These are phyloP conservation scores for Aurelia aurita DNA, from an alignment of 30 jellyfish, hydroid and myxozoan species.

Conservation along the genomic window DNA sequence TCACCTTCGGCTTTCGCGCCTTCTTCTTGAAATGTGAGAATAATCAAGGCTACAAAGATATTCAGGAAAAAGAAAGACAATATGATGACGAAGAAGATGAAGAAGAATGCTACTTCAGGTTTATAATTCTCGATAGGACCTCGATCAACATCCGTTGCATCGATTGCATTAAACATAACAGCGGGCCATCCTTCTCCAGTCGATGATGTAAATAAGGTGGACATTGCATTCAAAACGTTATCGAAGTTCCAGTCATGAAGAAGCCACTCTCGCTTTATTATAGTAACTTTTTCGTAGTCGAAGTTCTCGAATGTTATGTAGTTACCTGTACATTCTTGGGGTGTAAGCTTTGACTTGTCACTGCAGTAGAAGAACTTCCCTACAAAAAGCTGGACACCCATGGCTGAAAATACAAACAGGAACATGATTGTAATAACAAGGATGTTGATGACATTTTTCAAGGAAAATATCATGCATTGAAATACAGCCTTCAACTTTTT, in stretches of 20 bases:
- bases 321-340: conserved; percentile 79
- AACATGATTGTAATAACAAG: conserved; percentile 88
- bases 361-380: conserved; percentile 79
- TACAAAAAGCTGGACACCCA: conserved; percentile 92
- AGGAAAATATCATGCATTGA: conserved; percentile 95
- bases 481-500: conserved; percentile 84
- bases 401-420: conserved; percentile 88
- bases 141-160: conserved; percentile 53
- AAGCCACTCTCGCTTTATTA: conserved; percentile 62
- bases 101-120: conserved; percentile 74
- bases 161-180: conserved; percentile 83
- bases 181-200: conserved; percentile 95
- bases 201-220: conserved; percentile 80
- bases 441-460: conserved; percentile 92
- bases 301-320: conserved; percentile 46
- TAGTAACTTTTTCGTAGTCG: conserved; percentile 61
- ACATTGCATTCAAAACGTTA: conserved; percentile 68
- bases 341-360: conserved; percentile 71
- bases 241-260: conserved; percentile 75
- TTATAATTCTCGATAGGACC: conserved; percentile 75
- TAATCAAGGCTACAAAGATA: conserved; percentile 83
- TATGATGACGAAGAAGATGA: conserved; percentile 75
- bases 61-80: conserved; percentile 85
- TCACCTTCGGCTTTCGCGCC: conserved; percentile 82
- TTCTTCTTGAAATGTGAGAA: conserved; percentile 83